Evolutionary conservation across 2,888 invertebrate species (phyloP), one percentile per base, ranked within the genome.

Genomic region (Ernsta delagoae): DNA sequence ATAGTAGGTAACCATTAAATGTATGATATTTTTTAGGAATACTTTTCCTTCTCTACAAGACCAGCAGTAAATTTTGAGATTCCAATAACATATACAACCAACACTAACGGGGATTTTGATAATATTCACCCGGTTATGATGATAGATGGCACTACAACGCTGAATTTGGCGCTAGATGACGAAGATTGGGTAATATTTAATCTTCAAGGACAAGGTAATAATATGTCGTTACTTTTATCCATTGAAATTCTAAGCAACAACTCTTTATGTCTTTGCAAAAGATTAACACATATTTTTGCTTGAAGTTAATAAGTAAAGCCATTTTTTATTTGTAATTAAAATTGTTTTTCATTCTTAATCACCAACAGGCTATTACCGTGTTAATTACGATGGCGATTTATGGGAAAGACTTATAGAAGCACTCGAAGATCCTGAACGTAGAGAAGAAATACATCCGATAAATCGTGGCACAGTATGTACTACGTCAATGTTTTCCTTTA

Each of bases 371-470:
- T 95, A 94, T 75, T 96, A 96, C 78, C 92, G 96, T 71, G 96
- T 96, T 0, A 96, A 96, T 81, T 97, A 97, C 77, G 96, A 96
- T 71, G 72, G 72, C 1, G 83, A 82, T 1, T 94, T 96, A 75
- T 96, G 96, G 96, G 90, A 94, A 56, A 83, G 95, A 77, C 90
- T 97, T 50, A 95, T 94, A 24, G 84, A 87, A 59, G 95, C 95
- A 45, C 82, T 94, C 0, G 85, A 90, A 39, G 92, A 92, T 48
- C 94, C 94, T 24, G 95, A 95, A 8, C 85, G 85, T 12, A 95
- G 94, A 75, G 82, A 83, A 69, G 83, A 84, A 43, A 96, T 97
- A 65, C 94, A 96, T 76, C 94, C 95, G 0, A 93, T 96, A 24
- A 97, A 97, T 81, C 92, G 97, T 68, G 97, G 96, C 4, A 83